Base-by-base conservation (phyloP, 2,888 invertebrate species). In the Sarcophaga rosellei region DNA sequence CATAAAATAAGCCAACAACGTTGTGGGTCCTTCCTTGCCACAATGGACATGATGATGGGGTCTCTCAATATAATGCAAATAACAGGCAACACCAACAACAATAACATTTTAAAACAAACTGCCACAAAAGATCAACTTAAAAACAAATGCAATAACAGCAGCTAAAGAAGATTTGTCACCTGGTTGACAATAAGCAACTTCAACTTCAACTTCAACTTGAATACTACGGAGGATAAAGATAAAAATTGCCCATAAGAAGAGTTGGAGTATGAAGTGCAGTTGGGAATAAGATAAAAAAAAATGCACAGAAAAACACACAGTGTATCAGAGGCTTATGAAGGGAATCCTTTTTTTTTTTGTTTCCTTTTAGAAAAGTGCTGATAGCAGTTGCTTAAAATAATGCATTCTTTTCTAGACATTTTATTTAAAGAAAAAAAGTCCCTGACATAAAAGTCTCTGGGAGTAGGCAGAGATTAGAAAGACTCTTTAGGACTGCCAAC, bases 101-200 rank as follows among this genome's bases (percentile, higher is more conserved):
- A 2, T 10, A 35, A 35, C 35, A 35, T 35, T 35, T 35, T 35
- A 35, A 47, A 61, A 81, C 45, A 4, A 80, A 74, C 73, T 66
- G 68, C 20, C 63, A 76, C 15, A 11, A 57, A 63, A 21, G 15
- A 70, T 35, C 72, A 62, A 79, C 47, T 17, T 59, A 44, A 72
- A 83, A 84, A 79, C 69, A 79, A 86, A 86, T 80, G 86, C 77
- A 84, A 86, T 78, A 86, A 86, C 86, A 86, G 86, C 86, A 84
- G 83, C 87, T 85, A 88, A 88, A 88, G 88, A 89, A 88, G 89
- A 89, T 89, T 89, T 89, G 89, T 89, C 89, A 89, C 88, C 88
- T 89, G 88, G 88, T 73, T 88, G 89, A 89, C 89, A 89, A 88
- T 89, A 88, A 85, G 81, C 82, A 87, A 86, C 85, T 82, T 84